Evolutionary conservation across 2,888 invertebrate genomes (phyloP).

Genomic region (Stegana nigrithorax): DNA sequence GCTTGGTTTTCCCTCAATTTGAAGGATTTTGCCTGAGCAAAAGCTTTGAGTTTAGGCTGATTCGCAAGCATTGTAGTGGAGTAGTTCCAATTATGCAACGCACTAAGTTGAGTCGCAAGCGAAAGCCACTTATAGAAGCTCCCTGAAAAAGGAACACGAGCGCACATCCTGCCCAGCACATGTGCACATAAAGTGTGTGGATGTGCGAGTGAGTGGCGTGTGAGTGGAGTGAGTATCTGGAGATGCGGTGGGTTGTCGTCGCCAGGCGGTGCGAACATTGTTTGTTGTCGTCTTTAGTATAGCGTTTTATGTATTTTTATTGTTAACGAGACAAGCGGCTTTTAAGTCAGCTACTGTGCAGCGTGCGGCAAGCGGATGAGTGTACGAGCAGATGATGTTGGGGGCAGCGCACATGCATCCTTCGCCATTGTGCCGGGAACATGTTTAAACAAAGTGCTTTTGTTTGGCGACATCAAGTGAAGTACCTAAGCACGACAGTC

Average conservation of each 20-base stretch:
- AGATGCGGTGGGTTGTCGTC: too few relatives aligned
- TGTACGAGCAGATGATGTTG: neutral
- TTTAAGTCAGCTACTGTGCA: too few relatives aligned
- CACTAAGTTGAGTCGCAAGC: too few relatives aligned
- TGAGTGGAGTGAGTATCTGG: neutral
- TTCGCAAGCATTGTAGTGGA: too few relatives aligned
- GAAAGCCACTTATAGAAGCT: too few relatives aligned
- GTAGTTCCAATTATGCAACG: too few relatives aligned
- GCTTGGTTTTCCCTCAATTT: too few relatives aligned
- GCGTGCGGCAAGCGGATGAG: too few relatives aligned
- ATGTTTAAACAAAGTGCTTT: slow-evolving; percentile 60
- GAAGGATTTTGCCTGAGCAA: too few relatives aligned
- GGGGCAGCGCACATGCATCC: slow-evolving; percentile 20
- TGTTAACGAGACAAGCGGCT: slow-evolving; percentile 61
- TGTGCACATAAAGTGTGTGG: neutral
- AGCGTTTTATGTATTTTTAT: slow-evolving; percentile 58
- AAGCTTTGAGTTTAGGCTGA: too few relatives aligned
- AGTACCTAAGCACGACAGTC: slow-evolving; percentile 41
- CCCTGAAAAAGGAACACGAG: neutral
- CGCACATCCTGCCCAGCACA: neutral
- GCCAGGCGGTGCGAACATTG: neutral
- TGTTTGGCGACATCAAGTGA: slow-evolving; percentile 61
- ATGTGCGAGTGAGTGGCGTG: neutral
- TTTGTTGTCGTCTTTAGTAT: slow-evolving; percentile 42
- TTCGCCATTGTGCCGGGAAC: slow-evolving; percentile 53